Evolutionary conservation across 2,888 invertebrate genomes (phyloP).

Genomic region (Rhorus exstirpatorius): DNA sequence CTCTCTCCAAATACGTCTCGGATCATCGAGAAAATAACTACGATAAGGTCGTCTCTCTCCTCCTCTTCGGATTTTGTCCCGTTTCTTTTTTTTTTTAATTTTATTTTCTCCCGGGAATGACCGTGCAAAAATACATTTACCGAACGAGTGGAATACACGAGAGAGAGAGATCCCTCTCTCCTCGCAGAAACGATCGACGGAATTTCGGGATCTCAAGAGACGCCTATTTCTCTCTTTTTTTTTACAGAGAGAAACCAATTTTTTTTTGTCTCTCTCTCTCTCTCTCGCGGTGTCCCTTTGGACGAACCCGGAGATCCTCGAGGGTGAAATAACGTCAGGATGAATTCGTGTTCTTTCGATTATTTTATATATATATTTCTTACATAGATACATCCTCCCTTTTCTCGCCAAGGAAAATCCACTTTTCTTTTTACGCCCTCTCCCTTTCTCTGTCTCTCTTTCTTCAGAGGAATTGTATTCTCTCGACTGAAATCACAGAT

Average conservation of each 20-base stretch:
- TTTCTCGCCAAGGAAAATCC: background rate
- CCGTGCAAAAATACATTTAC: slow-evolving; percentile 47
- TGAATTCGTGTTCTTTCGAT: slow-evolving; percentile 49
- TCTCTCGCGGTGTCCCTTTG: slow-evolving; percentile 20
- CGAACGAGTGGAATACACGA: background rate
- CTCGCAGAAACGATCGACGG: slow-evolving; percentile 36
- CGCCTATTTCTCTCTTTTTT: slow-evolving; percentile 45
- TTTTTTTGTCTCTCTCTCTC: slow-evolving; percentile 25
- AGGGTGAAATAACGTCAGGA: slow-evolving; percentile 43
- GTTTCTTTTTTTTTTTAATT: slow-evolving; percentile 26
- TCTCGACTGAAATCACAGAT: slow-evolving; percentile 25
- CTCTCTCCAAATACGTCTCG: slow-evolving; percentile 53
- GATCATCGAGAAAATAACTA: slow-evolving; percentile 57
- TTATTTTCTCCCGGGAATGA: slow-evolving; percentile 44
- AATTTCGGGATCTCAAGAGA: slow-evolving; percentile 46
- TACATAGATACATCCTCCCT: background rate
- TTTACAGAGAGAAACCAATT: slow-evolving; percentile 35
- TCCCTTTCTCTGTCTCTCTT: background rate
- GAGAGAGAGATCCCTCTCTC: slow-evolving; percentile 2
- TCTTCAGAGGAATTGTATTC: slow-evolving; percentile 9
- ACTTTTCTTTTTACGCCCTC: background rate
- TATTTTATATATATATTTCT: slow-evolving; percentile 45
- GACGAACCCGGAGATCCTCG: slow-evolving; percentile 17
- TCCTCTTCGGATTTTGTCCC: slow-evolving; percentile 13
- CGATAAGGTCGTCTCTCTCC: slow-evolving; percentile 48